Percentiles rank a stretch among this genome's conserved stretches.
These are phyloP conservation scores for Laothoe populi DNA, from an alignment of 2,888 invertebrate genomes.

Conservation along the genomic window DNA sequence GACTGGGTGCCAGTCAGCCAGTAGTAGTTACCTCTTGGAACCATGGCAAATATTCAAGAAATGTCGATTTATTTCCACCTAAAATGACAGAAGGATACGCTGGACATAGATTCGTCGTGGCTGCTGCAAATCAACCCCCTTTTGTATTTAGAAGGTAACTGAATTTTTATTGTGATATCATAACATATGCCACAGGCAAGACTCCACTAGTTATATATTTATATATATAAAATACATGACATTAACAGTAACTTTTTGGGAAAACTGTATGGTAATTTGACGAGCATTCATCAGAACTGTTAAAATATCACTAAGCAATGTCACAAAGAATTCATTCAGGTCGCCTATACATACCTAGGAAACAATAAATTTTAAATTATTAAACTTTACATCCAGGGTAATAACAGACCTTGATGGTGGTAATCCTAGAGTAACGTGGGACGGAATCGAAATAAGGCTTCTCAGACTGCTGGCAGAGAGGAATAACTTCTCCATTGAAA, in stretches of 20 bases:
- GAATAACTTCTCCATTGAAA: slow-evolving; percentile 90
- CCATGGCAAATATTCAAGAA: slow-evolving; percentile 85
- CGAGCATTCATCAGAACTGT: too few relatives aligned
- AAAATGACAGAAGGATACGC: slow-evolving; percentile 89
- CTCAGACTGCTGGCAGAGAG: slow-evolving; percentile 85
- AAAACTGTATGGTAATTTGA: too few relatives aligned
- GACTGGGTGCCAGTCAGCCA: slow-evolving; percentile 88
- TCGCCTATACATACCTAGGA: too few relatives aligned
- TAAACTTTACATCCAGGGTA: slow-evolving; percentile 56
- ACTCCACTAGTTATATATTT: too few relatives aligned
- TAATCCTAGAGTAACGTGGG: slow-evolving; percentile 83
- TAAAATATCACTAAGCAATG: too few relatives aligned
- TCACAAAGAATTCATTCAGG: too few relatives aligned
- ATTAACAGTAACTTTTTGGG: too few relatives aligned
- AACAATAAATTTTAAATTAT: too few relatives aligned
- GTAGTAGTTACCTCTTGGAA: slow-evolving; percentile 89
- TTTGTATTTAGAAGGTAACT: slow-evolving; percentile 87
- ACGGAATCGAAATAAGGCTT: slow-evolving; percentile 90
- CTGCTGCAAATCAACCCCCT: slow-evolving; percentile 90
- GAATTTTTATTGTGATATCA: neutral
- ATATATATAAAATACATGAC: too few relatives aligned
- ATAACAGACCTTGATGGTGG: slow-evolving; percentile 75
- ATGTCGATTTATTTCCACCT: slow-evolving; percentile 87
- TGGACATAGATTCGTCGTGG: slow-evolving; percentile 89
- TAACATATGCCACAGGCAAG: neutral